Conservation (phyloP, 2,888 invertebrate species). For the Eupithecia inturbata region DNA sequence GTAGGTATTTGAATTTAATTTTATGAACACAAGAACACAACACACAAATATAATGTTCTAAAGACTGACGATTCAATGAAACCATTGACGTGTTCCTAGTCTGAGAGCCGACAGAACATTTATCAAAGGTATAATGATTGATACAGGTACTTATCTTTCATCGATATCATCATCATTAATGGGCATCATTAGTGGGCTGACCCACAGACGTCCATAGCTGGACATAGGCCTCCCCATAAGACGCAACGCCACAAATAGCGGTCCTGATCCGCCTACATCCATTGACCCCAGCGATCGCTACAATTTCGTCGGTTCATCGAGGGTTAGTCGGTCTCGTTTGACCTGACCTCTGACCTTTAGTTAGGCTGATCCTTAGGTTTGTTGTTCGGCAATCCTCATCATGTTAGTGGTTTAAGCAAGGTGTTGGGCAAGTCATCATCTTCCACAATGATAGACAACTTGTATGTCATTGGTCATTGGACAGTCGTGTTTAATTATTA, state of each 20-base stretch:
- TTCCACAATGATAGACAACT: not conserved
- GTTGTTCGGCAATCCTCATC: too few relatives aligned
- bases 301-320: not conserved
- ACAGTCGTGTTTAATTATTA: too few relatives aligned
- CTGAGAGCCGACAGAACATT: not conserved
- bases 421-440: not conserved
- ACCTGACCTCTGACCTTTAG: not conserved
- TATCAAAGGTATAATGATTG: not conserved
- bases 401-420: too few relatives aligned
- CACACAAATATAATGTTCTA: not conserved
- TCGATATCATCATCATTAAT: not conserved
- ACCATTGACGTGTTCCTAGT: not conserved
- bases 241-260: not conserved
- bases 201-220: not conserved
- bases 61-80: not conserved
- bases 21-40: not conserved
- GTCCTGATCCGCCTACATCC: too few relatives aligned
- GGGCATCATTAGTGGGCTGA: too few relatives aligned
- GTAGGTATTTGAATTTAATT: not conserved
- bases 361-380: too few relatives aligned
- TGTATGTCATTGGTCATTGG: too few relatives aligned
- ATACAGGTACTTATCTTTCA: not conserved
- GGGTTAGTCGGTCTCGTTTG: not conserved
- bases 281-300: too few relatives aligned
- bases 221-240: not conserved